A percentile compares a stretch with the other conserved stretches of the same genome.
These are phyloP conservation scores for Atethmia centrago DNA, from an alignment of 2,888 invertebrate genomes.

Conservation along the genomic window DNA sequence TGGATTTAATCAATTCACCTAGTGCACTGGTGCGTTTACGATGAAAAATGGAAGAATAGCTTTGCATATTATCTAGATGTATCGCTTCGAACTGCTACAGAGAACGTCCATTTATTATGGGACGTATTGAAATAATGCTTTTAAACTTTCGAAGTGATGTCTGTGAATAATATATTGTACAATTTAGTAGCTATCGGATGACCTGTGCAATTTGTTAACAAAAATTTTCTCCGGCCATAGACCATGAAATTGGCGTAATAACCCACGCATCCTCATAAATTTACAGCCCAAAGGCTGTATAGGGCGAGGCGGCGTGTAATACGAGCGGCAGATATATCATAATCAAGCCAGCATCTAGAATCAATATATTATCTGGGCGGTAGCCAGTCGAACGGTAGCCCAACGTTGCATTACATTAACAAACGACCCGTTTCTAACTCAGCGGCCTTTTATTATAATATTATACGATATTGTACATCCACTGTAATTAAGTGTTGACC, in stretches of 20 bases:
- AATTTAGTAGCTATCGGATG: slow-evolving; percentile 54
- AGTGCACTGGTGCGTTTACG: slow-evolving; percentile 70
- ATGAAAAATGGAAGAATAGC: slow-evolving; percentile 78
- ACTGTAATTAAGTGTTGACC: slow-evolving; percentile 70
- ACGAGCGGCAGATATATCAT: slow-evolving; percentile 74
- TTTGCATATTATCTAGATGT: slow-evolving; percentile 75
- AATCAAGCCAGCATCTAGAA: slow-evolving; percentile 75
- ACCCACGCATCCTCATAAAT: slow-evolving; percentile 70
- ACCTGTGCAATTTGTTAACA: slow-evolving; percentile 64
- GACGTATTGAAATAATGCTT: slow-evolving; percentile 66
- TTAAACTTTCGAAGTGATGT: slow-evolving; percentile 64
- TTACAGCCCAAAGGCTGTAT: slow-evolving; percentile 67
- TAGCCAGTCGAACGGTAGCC: slow-evolving; percentile 72
- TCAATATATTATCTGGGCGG: slow-evolving; percentile 73
- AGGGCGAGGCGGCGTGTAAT: slow-evolving; percentile 66
- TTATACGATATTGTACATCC: slow-evolving; percentile 70
- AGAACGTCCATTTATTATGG: slow-evolving; percentile 68
- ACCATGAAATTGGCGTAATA: slow-evolving; percentile 69
- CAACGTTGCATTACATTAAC: slow-evolving; percentile 70
- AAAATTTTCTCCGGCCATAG: slow-evolving; percentile 64
- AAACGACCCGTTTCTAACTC: slow-evolving; percentile 72
- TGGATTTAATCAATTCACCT: slow-evolving; percentile 79
- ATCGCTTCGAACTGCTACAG: slow-evolving; percentile 66
- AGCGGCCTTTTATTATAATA: slow-evolving; percentile 69
- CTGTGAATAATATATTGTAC: slow-evolving; percentile 54